phyloP scores from a whole-genome alignment of 2,797 vertebrate genomes.

The Chelidonichthys spinosus region DNA sequence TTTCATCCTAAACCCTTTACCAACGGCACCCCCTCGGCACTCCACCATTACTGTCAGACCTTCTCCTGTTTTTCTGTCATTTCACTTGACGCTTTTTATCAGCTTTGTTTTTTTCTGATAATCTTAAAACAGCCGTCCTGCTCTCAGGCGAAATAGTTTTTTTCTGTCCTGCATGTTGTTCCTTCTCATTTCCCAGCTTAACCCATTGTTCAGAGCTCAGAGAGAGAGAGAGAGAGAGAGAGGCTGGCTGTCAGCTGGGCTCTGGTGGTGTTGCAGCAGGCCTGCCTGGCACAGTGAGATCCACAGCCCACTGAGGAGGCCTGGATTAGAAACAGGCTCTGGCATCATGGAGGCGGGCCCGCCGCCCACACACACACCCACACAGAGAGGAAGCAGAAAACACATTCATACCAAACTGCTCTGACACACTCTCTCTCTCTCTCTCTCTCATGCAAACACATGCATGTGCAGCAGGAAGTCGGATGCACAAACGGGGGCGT shows the following conservation, averaged over 20 bases:
- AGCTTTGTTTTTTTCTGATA: slow-evolving; percentile 6
- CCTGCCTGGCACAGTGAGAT: slow-evolving; percentile 75
- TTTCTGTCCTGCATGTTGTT: slow-evolving; percentile 18
- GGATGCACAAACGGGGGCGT: slow-evolving; percentile 48
- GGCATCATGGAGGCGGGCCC: slow-evolving; percentile 73
- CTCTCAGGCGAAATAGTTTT: slow-evolving; percentile 28
- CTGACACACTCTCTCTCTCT: slow-evolving; percentile 33
- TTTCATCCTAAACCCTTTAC: slow-evolving; percentile 65
- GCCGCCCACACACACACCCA: slow-evolving; percentile 73
- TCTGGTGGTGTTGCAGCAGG: slow-evolving; percentile 75
- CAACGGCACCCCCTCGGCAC: slow-evolving; percentile 36
- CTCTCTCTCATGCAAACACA: slow-evolving; percentile 25
- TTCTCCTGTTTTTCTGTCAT: slow-evolving; percentile 37
- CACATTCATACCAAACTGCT: slow-evolving; percentile 63
- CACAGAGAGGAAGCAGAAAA: slow-evolving; percentile 73
- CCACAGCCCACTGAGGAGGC: slow-evolving; percentile 78
- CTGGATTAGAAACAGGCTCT: slow-evolving; percentile 79
- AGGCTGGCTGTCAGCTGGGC: slow-evolving; percentile 76
- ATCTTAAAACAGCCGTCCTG: slow-evolving; percentile 2
- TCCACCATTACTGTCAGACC: slow-evolving; percentile 23
- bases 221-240: slow-evolving; percentile 63
- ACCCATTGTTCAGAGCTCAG: slow-evolving; percentile 54
- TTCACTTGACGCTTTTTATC: slow-evolving; percentile 34
- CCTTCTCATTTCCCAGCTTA: slow-evolving; percentile 38
- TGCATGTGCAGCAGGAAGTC: slow-evolving; percentile 44